Percentiles rank a stretch among this genome's conserved stretches.
Conservation (phyloP, 2,797 vertebrate genomes). For the Sus cebifrons region DNA sequence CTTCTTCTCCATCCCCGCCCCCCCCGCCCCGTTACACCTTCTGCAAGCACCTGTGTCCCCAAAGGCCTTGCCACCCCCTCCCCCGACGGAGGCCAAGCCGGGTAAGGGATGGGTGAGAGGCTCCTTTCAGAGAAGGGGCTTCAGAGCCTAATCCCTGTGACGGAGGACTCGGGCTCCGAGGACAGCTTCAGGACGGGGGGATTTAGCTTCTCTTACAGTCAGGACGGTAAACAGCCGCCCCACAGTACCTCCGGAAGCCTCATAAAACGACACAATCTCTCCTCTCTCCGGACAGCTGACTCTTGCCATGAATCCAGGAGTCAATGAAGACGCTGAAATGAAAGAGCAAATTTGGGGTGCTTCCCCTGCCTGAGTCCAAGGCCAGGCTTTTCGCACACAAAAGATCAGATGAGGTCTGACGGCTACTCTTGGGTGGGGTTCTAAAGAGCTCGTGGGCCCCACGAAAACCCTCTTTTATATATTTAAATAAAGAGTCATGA, state of each 20-base stretch:
- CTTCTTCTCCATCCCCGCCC: neutral
- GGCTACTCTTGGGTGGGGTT: constrained; percentile 46
- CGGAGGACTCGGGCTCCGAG: constrained; percentile 24
- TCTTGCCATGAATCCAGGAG: constrained; percentile 49
- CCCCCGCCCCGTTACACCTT: too few relatives aligned
- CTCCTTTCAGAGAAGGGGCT: constrained; percentile 59
- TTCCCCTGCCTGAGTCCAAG: neutral
- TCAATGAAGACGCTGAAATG: neutral
- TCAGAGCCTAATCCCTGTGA: constrained; percentile 11
- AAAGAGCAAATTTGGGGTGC: constrained; percentile 31
- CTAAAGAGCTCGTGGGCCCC: neutral
- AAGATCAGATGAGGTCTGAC: neutral
- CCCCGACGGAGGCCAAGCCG: neutral
- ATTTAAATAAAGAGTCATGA: neutral
- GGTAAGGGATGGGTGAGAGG: constrained; percentile 4
- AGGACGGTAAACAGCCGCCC: constrained; percentile 66
- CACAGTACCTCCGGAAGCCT: constrained; percentile 68
- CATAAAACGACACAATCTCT: constrained; percentile 68
- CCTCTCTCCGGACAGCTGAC: neutral
- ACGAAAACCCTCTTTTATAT: constrained; percentile 22
- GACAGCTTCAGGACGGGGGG: constrained; percentile 3
- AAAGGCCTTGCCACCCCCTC: neutral
- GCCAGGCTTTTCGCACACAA: neutral
- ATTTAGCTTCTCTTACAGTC: constrained; percentile 66
- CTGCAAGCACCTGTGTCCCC: neutral